Evolutionary conservation across 2,888 invertebrate species (phyloP), one percentile per base, ranked within the genome.

Genomic region (Leptopterna dolabrata): DNA sequence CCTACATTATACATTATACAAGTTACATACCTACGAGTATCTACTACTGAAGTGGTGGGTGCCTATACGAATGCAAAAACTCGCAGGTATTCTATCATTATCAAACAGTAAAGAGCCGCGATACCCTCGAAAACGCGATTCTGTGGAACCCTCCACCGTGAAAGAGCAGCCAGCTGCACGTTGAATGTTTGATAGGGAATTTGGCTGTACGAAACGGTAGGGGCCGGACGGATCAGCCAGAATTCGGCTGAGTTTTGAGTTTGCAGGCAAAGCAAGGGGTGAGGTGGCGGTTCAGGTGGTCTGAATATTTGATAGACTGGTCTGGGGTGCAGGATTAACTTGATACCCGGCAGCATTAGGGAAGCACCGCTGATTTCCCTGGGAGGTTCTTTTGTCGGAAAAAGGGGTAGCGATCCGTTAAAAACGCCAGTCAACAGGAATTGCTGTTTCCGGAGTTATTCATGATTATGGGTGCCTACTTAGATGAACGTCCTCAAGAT

Each of bases 361-460:
- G 63, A 63, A 63, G 63, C 63, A 24, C 63, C 63, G 24, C 63
- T 63, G 63, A 63, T 63, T 63, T 63, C 63, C 63, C 63, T 63
- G 63, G 63, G 27, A 63, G 24, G 63, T 63, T 63, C 63, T 63
- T 63, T 63, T 63, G 24, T 24, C 51, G 1, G 51, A 51, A 27
- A 63, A 24, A 19, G 63, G 63, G 24, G 27, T 0, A 63, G 19
- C 11, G 19, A 63, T 63, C 24, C 63, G 19, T 63, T 63, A 24
- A 63, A 63, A 63, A 63, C 24, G 63, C 19, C 63, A 63, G 63
- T 63, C 63, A 27, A 63, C 51, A 19, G 51, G 63, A 24, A 27
- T 63, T 11, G 63, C 24, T 24, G 63, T 63, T 63, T 11, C 63
- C 27, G 4, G 6, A 19, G 24, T 63, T 63, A 63, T 63, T 63